Percentiles rank a stretch among this genome's conserved stretches.
These are phyloP conservation scores for Scotopteryx bipunctaria DNA, from an alignment of 2,888 invertebrate genomes.

Conservation along the genomic window DNA sequence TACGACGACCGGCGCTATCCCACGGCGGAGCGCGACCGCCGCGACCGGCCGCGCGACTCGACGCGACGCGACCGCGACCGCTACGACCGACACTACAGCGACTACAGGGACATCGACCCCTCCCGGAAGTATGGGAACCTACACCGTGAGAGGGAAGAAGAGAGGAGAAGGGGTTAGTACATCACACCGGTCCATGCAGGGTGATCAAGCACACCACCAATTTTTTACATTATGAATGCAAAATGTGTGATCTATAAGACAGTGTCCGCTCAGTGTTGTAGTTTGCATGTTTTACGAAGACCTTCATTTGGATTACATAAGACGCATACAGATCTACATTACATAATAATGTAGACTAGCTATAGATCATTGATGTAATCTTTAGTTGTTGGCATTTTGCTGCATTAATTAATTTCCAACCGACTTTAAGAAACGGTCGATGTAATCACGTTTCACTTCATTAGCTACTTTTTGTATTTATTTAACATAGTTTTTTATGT, in stretches of 20 bases:
- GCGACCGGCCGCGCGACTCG: conserved; percentile 31
- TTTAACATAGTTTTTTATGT: neutral
- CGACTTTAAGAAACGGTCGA: neutral
- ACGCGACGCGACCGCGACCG: conserved; percentile 51
- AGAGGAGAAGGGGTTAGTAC: conserved; percentile 54
- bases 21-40: conserved; percentile 62
- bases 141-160: conserved; percentile 58
- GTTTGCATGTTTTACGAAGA: conserved; percentile 10
- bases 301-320: too few relatives aligned
- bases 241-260: neutral
- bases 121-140: conserved; percentile 59
- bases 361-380: too few relatives aligned
- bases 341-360: too few relatives aligned
- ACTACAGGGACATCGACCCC: conserved; percentile 71
- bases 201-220: too few relatives aligned
- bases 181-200: neutral
- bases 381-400: too few relatives aligned
- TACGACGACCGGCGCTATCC: conserved; percentile 17
- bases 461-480: neutral
- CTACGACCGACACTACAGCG: conserved; percentile 48
- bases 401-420: neutral
- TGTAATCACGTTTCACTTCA: neutral
- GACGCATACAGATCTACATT: too few relatives aligned
- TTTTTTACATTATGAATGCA: too few relatives aligned
- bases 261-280: neutral